Percentiles rank a stretch among this genome's conserved stretches.
These are phyloP conservation scores for Pipa parva DNA, from an alignment of 2,113 vertebrate genomes.

Conservation along the genomic window DNA sequence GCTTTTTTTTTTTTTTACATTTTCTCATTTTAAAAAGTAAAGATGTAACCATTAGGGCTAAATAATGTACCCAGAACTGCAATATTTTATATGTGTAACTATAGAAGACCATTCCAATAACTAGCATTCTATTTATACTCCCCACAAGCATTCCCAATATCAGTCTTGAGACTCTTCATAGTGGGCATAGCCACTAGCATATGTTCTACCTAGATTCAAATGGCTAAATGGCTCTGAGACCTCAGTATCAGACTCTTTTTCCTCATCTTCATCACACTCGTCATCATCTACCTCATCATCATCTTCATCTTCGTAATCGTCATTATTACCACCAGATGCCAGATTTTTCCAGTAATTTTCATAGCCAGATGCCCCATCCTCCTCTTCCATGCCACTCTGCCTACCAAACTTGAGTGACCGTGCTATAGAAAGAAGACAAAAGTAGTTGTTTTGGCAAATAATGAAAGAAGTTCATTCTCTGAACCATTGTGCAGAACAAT, in stretches of 20 bases:
- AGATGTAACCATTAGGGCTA: too few relatives aligned
- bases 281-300: conserved; percentile 78
- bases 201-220: conserved; percentile 76
- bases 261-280: conserved; percentile 73
- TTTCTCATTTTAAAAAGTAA: too few relatives aligned
- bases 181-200: conserved; percentile 69
- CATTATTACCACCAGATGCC: conserved; percentile 59
- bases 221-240: conserved; percentile 63
- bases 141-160: too few relatives aligned
- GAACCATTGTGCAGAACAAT: too few relatives aligned
- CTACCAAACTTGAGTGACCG: conserved; percentile 91
- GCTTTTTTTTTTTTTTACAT: too few relatives aligned
- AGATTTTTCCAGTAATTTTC: conserved; percentile 85
- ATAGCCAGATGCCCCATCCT: conserved; percentile 76
- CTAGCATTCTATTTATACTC: too few relatives aligned
- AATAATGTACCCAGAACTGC: too few relatives aligned
- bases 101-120: too few relatives aligned
- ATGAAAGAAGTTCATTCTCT: too few relatives aligned
- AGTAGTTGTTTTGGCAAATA: too few relatives aligned
- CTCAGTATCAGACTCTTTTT: conserved; percentile 70
- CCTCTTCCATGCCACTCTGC: conserved; percentile 77
- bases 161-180: conserved; percentile 69
- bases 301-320: conserved; percentile 68
- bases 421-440: conserved; percentile 60
- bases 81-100: too few relatives aligned